A percentile compares a stretch with the other conserved stretches of the same genome.
phyloP scores from a whole-genome alignment of 1,140 invertebrate species.

The Calephelis nemesis region DNA sequence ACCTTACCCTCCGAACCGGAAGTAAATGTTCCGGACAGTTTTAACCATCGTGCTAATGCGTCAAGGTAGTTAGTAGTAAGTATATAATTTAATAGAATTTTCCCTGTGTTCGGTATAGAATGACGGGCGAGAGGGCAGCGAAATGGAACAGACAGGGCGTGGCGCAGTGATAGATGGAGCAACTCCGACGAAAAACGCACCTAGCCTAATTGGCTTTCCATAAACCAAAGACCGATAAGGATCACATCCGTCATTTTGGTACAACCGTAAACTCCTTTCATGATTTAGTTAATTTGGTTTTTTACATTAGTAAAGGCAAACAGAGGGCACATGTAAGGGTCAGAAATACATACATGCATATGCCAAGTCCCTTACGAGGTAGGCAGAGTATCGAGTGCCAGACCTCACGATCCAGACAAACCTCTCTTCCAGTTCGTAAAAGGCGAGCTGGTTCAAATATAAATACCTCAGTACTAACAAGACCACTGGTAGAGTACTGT shows the following conservation, averaged over 20 bases:
- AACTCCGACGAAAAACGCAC: slow-evolving; percentile 51
- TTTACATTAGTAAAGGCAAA: too few relatives aligned
- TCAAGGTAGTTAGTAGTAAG: neutral
- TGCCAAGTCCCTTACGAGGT: too few relatives aligned
- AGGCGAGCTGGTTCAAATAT: too few relatives aligned
- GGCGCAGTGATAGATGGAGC: slow-evolving; percentile 59
- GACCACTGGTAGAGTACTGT: too few relatives aligned
- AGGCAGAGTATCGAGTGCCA: too few relatives aligned
- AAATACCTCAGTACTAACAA: too few relatives aligned
- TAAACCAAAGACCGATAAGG: slow-evolving; percentile 34
- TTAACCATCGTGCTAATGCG: neutral
- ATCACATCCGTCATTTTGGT: slow-evolving; percentile 22
- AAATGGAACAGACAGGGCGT: slow-evolving; percentile 56
- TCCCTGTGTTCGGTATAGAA: slow-evolving; percentile 27
- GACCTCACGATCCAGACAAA: too few relatives aligned
- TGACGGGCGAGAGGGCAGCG: slow-evolving; percentile 40
- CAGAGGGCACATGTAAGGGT: too few relatives aligned
- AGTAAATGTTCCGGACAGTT: too few relatives aligned
- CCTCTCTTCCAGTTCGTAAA: too few relatives aligned
- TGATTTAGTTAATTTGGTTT: neutral
- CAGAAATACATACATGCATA: too few relatives aligned
- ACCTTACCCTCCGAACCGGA: too few relatives aligned
- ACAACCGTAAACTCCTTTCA: slow-evolving; percentile 6
- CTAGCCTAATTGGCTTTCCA: slow-evolving; percentile 66
- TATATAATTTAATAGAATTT: slow-evolving; percentile 29